Evolutionary conservation across 53 echinoderm and acorn worm genomes (phyloP), one percentile per base, ranked within the genome.

Genomic region (Temnopleurus reevesii): DNA sequence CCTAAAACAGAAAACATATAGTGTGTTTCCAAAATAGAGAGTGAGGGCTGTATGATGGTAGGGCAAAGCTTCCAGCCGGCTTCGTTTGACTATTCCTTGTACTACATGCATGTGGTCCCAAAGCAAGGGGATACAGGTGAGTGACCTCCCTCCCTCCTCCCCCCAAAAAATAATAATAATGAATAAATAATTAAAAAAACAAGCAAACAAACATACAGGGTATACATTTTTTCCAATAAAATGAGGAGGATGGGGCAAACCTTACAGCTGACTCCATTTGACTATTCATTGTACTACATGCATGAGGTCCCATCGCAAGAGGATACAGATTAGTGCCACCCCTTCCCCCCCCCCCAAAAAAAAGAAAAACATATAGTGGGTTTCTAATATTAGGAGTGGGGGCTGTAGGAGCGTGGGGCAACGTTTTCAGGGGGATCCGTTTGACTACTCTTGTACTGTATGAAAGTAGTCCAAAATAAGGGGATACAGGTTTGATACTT

Each of bases 181-280:
- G n/a, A n/a, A n/a, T n/a, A n/a, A n/a, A n/a, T n/a, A n/a, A n/a
- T n/a, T n/a, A n/a, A n/a, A n/a, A n/a, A n/a, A n/a, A n/a, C n/a
- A n/a, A n/a, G n/a, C 89, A 66, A 89, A 89, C 89, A 92, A 92
- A 58, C 92, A 92, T 43, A 89, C 92, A 4, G 92, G 89, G 89
- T 92, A 3, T 92, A 89, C 89, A 43, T 89, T 1, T 89, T 92
- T 15, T 92, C 92, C 33, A 92, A 92, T 44, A 71, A 46, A 8
- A 59, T 61, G 63, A 82, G 77, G 25, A 81, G 89, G 41, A 89
- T 92, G 36, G 92, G 92, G 34, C 60, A 89, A 34, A 92, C 92
- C 43, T 92, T 92, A 33, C 89, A 89, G 29, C 89, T 63, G 4
- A 45, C 89, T 0, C 92, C 92, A 24, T 92, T 89, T 55, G 29